Evolutionary conservation across 2,797 vertebrate genomes (phyloP).

Genomic region (Chromobotia macracanthus): DNA sequence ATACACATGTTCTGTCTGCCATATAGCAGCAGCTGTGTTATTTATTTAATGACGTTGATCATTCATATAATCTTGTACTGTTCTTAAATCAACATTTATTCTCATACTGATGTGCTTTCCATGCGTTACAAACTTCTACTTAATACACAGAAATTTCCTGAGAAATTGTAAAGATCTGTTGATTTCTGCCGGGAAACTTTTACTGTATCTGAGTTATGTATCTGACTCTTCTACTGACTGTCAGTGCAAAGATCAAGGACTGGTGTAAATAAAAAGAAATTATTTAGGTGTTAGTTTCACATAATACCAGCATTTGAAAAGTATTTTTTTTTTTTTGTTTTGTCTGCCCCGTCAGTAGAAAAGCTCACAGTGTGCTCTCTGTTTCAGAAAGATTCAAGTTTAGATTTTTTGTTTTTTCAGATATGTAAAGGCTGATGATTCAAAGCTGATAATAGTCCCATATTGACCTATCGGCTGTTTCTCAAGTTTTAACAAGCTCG

Average conservation of each 20-base stretch:
- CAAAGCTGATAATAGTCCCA: too few relatives aligned
- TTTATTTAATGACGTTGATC: too few relatives aligned
- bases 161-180: not conserved
- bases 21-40: not conserved
- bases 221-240: not conserved
- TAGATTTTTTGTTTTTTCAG: too few relatives aligned
- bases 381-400: conserved; percentile 12
- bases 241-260: not conserved
- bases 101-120: not conserved
- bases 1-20: not conserved
- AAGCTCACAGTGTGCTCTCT: not conserved
- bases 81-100: not conserved
- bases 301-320: not conserved
- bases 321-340: not conserved
- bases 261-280: not conserved
- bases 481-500: too few relatives aligned
- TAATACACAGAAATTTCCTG: not conserved
- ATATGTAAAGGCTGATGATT: too few relatives aligned
- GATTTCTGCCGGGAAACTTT: not conserved
- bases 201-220: not conserved
- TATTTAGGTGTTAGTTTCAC: conserved; percentile 1
- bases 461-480: too few relatives aligned
- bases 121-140: not conserved
- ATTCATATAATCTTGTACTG: not conserved
- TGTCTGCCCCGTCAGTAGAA: not conserved